These are phyloP conservation scores for Callaeas wilsoni DNA, from an alignment of 2,113 vertebrate species.

Conservation along the genomic window DNA sequence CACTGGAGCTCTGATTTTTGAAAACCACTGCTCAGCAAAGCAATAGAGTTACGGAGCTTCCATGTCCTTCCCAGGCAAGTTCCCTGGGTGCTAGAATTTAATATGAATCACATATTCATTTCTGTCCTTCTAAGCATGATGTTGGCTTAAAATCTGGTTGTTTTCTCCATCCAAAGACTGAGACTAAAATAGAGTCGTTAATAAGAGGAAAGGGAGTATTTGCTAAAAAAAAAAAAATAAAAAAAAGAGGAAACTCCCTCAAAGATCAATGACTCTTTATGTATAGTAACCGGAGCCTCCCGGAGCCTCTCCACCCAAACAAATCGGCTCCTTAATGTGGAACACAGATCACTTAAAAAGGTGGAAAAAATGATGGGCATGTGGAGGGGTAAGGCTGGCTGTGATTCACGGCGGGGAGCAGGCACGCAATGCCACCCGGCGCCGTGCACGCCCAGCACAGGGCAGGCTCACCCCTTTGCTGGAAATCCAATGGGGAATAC, in stretches of 20 bases:
- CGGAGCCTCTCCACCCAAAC: constrained; percentile 30
- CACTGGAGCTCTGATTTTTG: background rate
- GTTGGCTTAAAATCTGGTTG: background rate
- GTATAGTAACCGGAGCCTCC: constrained; percentile 14
- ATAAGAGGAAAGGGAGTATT: constrained; percentile 30
- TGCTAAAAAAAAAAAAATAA: background rate
- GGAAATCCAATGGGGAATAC: background rate
- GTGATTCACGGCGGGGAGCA: background rate
- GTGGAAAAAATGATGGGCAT: constrained; percentile 55
- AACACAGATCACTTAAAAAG: constrained; percentile 12
- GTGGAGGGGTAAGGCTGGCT: background rate
- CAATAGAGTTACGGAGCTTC: rapidly evolving
- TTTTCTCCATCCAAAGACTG: background rate
- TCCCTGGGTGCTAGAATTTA: background rate
- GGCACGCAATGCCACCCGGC: background rate
- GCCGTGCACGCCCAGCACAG: background rate
- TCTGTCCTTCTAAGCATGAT: background rate
- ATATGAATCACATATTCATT: background rate
- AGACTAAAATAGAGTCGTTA: background rate
- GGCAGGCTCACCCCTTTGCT: background rate
- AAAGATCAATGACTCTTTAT: constrained; percentile 61
- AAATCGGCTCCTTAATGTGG: constrained; percentile 23
- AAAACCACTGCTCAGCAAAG: background rate
- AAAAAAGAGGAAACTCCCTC: background rate
- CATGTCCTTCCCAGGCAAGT: background rate